phyloP scores from a whole-genome alignment of 2,113 vertebrate species.

The Capreolus pygargus region DNA sequence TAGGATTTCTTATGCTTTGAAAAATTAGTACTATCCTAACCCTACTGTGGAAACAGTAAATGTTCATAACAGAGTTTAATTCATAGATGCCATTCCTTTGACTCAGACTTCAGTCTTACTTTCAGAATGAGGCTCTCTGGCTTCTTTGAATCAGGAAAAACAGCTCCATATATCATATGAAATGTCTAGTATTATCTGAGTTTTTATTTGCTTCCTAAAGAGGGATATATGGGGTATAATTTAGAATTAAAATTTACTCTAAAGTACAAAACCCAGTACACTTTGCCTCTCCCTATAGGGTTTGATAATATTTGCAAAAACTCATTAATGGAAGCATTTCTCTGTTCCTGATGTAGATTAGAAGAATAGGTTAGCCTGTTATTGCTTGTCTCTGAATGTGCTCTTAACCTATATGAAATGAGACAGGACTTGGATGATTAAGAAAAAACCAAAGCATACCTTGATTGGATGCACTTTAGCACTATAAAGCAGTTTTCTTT shows the following conservation, averaged over 20 bases:
- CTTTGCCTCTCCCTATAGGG: slow-evolving; percentile 37
- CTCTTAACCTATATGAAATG: slow-evolving; percentile 55
- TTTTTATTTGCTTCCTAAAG: neutral
- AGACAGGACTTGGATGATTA: slow-evolving; percentile 21
- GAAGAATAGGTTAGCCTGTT: slow-evolving; percentile 47
- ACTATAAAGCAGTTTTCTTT: slow-evolving; percentile 52
- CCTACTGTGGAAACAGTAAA: neutral
- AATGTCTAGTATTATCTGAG: neutral
- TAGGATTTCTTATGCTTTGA: slow-evolving; percentile 15
- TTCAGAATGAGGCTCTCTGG: neutral
- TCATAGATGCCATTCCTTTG: neutral
- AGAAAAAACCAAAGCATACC: slow-evolving; percentile 19
- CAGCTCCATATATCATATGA: neutral
- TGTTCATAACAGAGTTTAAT: neutral
- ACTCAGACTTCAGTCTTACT: neutral
- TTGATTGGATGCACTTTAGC: slow-evolving; percentile 35
- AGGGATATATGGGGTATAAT: neutral
- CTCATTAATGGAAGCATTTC: slow-evolving; percentile 55
- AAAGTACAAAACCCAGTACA: neutral
- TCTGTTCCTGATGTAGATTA: slow-evolving; percentile 13
- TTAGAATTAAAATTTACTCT: slow-evolving; percentile 33
- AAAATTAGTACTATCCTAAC: slow-evolving; percentile 12
- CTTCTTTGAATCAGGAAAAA: neutral
- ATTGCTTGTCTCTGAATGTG: slow-evolving; percentile 47
- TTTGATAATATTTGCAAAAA: slow-evolving; percentile 60